Evolutionary conservation across 2,888 invertebrate species (phyloP).

Genomic region (Euplagia quadripunctaria): DNA sequence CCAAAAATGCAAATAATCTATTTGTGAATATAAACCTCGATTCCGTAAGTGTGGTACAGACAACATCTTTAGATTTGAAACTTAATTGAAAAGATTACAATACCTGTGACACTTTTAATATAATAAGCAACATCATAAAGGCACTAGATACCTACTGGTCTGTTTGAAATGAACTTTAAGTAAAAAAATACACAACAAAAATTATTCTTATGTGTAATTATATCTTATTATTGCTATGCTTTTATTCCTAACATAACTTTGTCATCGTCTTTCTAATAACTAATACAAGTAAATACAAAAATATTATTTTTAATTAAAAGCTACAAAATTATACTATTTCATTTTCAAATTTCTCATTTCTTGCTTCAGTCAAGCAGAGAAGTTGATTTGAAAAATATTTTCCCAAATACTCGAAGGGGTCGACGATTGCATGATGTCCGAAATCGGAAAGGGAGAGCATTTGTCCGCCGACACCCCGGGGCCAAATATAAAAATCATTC

Average conservation of each 20-base stretch:
- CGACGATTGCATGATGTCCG: slow-evolving; percentile 73
- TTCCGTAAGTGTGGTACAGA: too few relatives aligned
- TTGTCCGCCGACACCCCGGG: slow-evolving; percentile 70
- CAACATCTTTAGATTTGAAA: too few relatives aligned
- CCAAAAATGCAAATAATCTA: too few relatives aligned
- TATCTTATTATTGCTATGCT: too few relatives aligned
- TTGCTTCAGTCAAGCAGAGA: slow-evolving; percentile 62
- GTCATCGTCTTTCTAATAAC: background rate
- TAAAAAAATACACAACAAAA: too few relatives aligned
- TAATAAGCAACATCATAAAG: too few relatives aligned
- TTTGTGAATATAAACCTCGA: too few relatives aligned
- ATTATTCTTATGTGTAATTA: too few relatives aligned
- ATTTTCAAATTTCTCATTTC: slow-evolving; percentile 49
- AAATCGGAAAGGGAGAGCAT: slow-evolving; percentile 71
- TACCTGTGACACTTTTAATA: too few relatives aligned
- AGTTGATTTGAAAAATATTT: slow-evolving; percentile 64
- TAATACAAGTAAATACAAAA: background rate
- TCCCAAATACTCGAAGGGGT: slow-evolving; percentile 63
- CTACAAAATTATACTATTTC: slow-evolving; percentile 20
- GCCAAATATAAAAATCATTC: slow-evolving; percentile 87
- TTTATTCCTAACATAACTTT: background rate
- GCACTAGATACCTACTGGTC: too few relatives aligned
- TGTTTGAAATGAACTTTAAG: too few relatives aligned
- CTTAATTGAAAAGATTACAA: too few relatives aligned
- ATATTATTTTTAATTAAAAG: slow-evolving; percentile 7